phyloP scores from a whole-genome alignment of 1,140 invertebrate genomes.

The Agrypnia vestita region DNA sequence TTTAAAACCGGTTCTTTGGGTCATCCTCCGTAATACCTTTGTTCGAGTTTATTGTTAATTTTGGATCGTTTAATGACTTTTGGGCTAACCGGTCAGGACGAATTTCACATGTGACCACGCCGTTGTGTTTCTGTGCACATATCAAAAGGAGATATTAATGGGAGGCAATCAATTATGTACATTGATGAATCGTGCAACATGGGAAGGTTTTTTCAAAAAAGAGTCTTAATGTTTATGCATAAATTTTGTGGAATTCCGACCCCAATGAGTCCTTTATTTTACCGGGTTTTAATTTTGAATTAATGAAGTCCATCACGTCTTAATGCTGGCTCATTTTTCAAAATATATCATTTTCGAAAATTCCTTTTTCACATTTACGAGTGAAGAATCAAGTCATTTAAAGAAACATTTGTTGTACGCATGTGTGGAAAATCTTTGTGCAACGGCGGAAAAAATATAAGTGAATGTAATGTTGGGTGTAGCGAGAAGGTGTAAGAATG shows the following conservation, averaged over 20 bases:
- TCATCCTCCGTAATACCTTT: not conserved
- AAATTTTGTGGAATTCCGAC: not conserved
- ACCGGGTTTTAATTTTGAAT: too few species aligned
- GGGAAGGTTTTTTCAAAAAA: not conserved
- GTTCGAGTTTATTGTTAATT: conserved; percentile 26
- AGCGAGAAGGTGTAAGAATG: too few species aligned
- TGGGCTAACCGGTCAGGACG: not conserved
- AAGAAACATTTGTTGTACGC: too few species aligned
- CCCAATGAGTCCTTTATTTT: not conserved
- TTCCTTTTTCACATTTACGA: too few species aligned
- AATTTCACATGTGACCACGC: not conserved
- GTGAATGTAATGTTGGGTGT: too few species aligned
- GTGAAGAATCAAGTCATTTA: too few species aligned
- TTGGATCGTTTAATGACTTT: conserved; percentile 19
- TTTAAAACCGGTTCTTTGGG: conserved; percentile 35
- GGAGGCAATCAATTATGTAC: not conserved
- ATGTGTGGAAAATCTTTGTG: too few species aligned
- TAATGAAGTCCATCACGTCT: too few species aligned
- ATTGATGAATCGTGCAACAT: conserved; percentile 26
- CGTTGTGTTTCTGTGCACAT: not conserved
- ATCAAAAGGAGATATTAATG: conserved; percentile 12
- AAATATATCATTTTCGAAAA: too few species aligned
- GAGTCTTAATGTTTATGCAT: not conserved
- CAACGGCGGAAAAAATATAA: too few species aligned
- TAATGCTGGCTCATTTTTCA: too few species aligned